Base-by-base conservation (phyloP, 2,888 invertebrate genomes). In the Alviniconcha strummeri region DNA sequence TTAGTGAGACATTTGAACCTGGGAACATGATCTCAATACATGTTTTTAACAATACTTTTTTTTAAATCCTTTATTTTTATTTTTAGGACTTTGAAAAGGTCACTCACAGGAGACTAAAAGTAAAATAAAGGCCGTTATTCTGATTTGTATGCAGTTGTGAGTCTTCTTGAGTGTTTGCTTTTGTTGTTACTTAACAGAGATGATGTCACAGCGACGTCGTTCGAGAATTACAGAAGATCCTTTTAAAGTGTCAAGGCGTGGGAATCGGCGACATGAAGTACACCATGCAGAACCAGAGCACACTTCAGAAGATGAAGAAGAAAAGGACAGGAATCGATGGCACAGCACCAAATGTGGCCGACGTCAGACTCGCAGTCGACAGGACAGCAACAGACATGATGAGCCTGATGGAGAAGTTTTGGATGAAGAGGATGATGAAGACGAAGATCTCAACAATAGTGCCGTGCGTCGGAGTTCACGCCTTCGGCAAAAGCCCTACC, bases 401-500 rank as follows among this genome's bases (percentile, higher is more conserved):
- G 64, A 78, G 56, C 56, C 36, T 13, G 57, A 69, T 8, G 71
- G 64, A 55, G 64, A 76, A 54, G 52, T 75, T 19, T 13, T 57
- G 52, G 83, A 67, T 81, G 76, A 75, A 13, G 81, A 83, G 13
- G 78, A 83, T 52, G 84, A 85, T 56, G 86, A 84, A 6, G 77
- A 82, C 19, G 82, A 86, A 52, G 85, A 86, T 74, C 84, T 76
- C 17, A 87, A 87, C 60, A 84, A 83, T 80, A 86, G 86, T 36
- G 85, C 87, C 15, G 76, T 86, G 11, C 75, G 93, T 9, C 88
- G 92, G 9, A 92, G 92, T 82, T 88, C 88, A 9, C 88, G 92
- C 55, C 60, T 82, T 15, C 52, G 82, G 17, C 8, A 76, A 15
- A 77, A 69, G 52, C 77, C 82, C 2, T 67, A 5, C 56, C 54